Conservation (phyloP, 2,113 vertebrate species). For the Chloroceryle aenea region DNA sequence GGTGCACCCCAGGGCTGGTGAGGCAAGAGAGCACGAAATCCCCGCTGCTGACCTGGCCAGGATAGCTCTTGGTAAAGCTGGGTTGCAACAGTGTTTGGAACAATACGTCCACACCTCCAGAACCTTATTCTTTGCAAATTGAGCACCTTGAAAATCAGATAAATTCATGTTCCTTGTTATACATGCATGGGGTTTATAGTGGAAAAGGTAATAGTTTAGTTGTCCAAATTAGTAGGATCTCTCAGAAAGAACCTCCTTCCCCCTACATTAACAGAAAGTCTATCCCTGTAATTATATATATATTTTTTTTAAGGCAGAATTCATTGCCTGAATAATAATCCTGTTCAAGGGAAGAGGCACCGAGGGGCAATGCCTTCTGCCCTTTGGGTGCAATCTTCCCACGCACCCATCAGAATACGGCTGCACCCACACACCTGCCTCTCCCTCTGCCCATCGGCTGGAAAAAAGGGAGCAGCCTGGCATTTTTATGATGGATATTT, state of each 20-base stretch:
- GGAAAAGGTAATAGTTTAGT: background rate
- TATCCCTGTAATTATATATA: background rate
- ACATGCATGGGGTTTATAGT: background rate
- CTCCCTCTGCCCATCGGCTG: background rate
- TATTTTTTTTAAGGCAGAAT: background rate
- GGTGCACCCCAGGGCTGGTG: background rate
- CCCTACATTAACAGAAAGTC: background rate
- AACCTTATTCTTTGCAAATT: background rate
- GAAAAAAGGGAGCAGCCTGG: background rate
- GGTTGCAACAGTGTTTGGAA: background rate
- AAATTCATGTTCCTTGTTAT: background rate
- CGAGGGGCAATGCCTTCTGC: too few species aligned
- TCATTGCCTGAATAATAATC: background rate
- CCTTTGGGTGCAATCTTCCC: background rate
- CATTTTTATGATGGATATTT: background rate
- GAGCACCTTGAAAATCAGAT: background rate
- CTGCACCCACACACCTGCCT: background rate
- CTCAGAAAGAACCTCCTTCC: background rate
- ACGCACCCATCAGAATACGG: accelerated
- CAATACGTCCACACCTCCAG: background rate
- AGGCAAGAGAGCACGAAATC: background rate
- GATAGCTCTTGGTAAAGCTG: background rate
- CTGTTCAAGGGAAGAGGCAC: background rate
- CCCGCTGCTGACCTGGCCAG: accelerated
- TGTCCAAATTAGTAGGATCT: background rate